These are phyloP conservation scores for Nannospalax galili DNA, from an alignment of 2,113 vertebrate genomes.

Conservation along the genomic window DNA sequence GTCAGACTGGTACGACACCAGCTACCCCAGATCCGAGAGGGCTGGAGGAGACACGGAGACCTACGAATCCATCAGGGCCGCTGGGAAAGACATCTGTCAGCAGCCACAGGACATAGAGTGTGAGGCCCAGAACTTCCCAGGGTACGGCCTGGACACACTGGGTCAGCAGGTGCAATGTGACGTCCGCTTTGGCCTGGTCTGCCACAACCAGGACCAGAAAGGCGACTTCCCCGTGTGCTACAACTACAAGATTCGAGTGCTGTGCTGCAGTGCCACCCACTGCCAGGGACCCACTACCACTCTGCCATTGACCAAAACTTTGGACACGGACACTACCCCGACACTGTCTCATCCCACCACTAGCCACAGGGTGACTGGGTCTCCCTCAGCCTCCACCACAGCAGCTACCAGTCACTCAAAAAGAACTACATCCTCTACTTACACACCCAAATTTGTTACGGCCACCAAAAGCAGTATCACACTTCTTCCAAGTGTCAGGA, in stretches of 20 bases:
- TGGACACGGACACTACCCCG: too few species aligned
- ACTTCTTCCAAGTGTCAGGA: accelerated
- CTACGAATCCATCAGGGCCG: constrained; percentile 64
- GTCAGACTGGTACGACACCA: constrained; percentile 84
- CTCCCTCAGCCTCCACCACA: background rate
- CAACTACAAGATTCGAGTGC: constrained; percentile 82
- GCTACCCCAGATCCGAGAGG: constrained; percentile 78
- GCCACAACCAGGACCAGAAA: constrained; percentile 82
- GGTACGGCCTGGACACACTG: constrained; percentile 56
- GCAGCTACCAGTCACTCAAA: accelerated
- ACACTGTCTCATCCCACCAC: accelerated
- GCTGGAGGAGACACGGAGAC: constrained; percentile 84
- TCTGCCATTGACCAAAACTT: too few species aligned
- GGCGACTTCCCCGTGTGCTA: constrained; percentile 79
- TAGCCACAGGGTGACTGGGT: accelerated
- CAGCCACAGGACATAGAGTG: constrained; percentile 83
- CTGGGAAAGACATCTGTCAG: constrained; percentile 74
- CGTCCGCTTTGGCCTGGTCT: constrained; percentile 76
- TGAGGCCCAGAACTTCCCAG: constrained; percentile 76
- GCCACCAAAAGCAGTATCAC: accelerated
- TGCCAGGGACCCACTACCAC: background rate
- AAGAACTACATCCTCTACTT: accelerated
- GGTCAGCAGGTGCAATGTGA: constrained; percentile 81
- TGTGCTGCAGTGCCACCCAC: constrained; percentile 33
- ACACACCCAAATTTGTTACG: accelerated